Evolutionary conservation across 2,797 vertebrate genomes (phyloP).

Genomic region (Microchirus variegatus): DNA sequence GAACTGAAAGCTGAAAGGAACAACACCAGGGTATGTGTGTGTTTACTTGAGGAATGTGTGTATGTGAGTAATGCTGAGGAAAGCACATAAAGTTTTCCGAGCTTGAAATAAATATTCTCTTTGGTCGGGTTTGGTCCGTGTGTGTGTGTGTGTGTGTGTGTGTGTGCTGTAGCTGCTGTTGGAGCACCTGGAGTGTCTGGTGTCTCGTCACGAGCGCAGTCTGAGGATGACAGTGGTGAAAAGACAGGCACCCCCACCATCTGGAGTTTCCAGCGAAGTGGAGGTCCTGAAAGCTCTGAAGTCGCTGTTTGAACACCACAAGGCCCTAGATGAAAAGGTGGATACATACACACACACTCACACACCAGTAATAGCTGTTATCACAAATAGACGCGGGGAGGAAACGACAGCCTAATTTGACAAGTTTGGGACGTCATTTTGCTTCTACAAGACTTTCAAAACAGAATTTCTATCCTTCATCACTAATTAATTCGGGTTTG

Average conservation of each 20-base stretch:
- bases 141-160: conserved; percentile 24
- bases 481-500: conserved; percentile 11
- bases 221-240: conserved; percentile 98
- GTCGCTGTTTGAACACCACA: conserved; percentile 96
- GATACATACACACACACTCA: conserved; percentile 30
- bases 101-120: conserved; percentile 39
- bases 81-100: conserved; percentile 29
- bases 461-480: not conserved
- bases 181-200: conserved; percentile 97
- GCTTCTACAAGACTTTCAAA: conserved; percentile 3
- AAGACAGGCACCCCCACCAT: conserved; percentile 92
- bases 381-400: too few species aligned
- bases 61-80: conserved; percentile 31
- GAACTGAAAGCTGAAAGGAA: conserved; percentile 98
- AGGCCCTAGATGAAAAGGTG: conserved; percentile 97
- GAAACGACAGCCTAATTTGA: not conserved
- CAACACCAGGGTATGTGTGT: conserved; percentile 89
- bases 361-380: conserved; percentile 15
- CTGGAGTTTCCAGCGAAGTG: conserved; percentile 96
- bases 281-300: conserved; percentile 97
- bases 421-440: not conserved
- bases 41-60: not conserved
- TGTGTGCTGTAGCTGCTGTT: conserved; percentile 85
- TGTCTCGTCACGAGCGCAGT: conserved; percentile 94
- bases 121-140: conserved; percentile 8